phyloP scores from a whole-genome alignment of 2,113 vertebrate genomes.

The Pelecanoides urinatrix region DNA sequence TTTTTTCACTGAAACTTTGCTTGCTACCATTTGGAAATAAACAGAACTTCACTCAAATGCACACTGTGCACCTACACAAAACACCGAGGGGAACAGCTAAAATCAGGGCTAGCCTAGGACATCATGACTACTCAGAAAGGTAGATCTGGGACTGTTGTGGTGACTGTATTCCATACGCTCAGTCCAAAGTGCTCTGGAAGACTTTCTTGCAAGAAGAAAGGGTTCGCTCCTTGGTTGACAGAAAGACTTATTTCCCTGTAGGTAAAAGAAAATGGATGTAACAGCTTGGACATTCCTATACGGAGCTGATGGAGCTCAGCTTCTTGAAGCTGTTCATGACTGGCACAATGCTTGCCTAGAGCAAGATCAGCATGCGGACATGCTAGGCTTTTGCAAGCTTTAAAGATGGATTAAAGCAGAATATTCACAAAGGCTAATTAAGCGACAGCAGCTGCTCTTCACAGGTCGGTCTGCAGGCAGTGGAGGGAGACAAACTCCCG shows the following conservation, averaged over 20 bases:
- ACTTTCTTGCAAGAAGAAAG: background rate
- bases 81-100: background rate
- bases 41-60: background rate
- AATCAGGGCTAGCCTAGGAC: background rate
- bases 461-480: background rate
- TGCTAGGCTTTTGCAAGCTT: background rate
- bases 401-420: background rate
- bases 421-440: slow-evolving; percentile 7
- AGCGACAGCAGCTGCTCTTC: background rate
- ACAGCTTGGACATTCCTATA: background rate
- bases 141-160: background rate
- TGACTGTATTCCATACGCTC: background rate
- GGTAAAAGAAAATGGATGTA: background rate
- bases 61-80: background rate
- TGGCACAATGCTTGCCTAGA: background rate
- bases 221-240: background rate
- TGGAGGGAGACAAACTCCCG: background rate
- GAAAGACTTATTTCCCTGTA: background rate
- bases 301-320: background rate
- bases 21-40: background rate
- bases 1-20: background rate
- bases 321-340: background rate
- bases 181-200: background rate
- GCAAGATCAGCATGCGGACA: background rate
- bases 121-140: background rate